These are phyloP conservation scores for Rhabdomys dilectus DNA, from an alignment of 2,113 vertebrate genomes.

Conservation along the genomic window DNA sequence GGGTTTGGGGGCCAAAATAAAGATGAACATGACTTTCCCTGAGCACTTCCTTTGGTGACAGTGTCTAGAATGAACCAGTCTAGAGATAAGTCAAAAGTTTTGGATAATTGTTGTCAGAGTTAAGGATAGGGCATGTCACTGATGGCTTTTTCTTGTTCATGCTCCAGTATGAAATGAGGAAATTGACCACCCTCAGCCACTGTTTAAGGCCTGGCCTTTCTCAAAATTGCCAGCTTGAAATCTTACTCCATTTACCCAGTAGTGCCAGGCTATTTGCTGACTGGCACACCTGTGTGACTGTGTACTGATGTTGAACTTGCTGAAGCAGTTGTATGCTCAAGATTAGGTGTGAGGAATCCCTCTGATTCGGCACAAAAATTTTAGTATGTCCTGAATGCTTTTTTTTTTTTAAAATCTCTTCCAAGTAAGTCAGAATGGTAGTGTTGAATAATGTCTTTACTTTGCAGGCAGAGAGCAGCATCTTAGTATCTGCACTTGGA, in stretches of 20 bases:
- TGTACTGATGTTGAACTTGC: constrained; percentile 17
- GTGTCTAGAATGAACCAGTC: constrained; percentile 41
- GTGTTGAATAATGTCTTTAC: background rate
- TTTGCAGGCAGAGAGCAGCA: background rate
- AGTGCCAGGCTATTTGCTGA: background rate
- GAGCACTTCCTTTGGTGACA: constrained; percentile 43
- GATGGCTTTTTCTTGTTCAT: constrained; percentile 54
- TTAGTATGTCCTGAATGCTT: background rate
- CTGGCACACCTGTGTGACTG: background rate
- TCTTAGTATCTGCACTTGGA: background rate
- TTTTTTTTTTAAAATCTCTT: background rate
- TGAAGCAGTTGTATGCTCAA: constrained; percentile 34
- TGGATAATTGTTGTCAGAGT: background rate
- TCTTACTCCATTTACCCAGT: constrained; percentile 31
- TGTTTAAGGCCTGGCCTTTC: constrained; percentile 43
- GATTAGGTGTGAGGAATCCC: background rate
- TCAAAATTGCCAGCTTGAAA: constrained; percentile 22
- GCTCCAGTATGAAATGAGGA: constrained; percentile 45
- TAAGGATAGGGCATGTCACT: background rate
- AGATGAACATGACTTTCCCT: constrained; percentile 34
- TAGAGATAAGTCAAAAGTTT: constrained; percentile 1
- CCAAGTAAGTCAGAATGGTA: background rate
- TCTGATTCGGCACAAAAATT: constrained; percentile 34
- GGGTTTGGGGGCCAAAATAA: constrained; percentile 39
- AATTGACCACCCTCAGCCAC: background rate